A percentile compares a stretch with the other conserved stretches of the same genome.
These are phyloP conservation scores for Atta texana DNA, from an alignment of 1,140 invertebrate genomes.

Conservation along the genomic window DNA sequence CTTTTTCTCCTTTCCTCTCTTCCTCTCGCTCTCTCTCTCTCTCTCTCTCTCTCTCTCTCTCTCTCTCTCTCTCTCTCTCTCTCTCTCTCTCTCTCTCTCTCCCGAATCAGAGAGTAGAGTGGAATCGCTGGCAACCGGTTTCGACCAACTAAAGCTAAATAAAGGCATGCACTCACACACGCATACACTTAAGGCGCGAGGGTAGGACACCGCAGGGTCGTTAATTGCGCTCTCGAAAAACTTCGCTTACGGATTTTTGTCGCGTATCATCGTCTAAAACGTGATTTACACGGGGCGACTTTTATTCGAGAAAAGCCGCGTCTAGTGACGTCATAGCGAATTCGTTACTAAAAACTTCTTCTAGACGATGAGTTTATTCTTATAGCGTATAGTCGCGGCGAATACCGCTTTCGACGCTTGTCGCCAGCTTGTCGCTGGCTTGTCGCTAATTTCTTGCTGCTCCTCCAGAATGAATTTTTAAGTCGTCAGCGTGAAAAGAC, in stretches of 20 bases:
- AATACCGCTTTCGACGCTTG: no score
- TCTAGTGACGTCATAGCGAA: no score
- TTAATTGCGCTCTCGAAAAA: conserved; percentile 72
- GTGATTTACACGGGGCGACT: no score
- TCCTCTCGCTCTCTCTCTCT: not conserved
- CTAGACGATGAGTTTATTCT: no score
- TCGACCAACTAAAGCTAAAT: conserved; percentile 79
- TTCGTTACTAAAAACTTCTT: no score
- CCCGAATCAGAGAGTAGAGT: conserved; percentile 25
- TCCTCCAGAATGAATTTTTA: no score
- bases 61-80: no score
- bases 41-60: not conserved
- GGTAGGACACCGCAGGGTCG: conserved; percentile 66
- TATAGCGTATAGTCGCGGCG: no score
- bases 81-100: not conserved
- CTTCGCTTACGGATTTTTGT: not conserved
- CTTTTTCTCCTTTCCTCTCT: not conserved
- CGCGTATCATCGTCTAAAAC: not conserved
- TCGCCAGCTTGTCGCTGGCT: no score
- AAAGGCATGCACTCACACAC: conserved; percentile 70
- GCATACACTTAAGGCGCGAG: not conserved
- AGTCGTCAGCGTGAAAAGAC: no score
- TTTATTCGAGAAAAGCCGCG: no score
- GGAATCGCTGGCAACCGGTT: conserved; percentile 78
- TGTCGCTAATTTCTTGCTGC: no score